Evolutionary conservation across 1,140 invertebrate species (phyloP).

Genomic region (Scaptodrosophila lebanonensis): DNA sequence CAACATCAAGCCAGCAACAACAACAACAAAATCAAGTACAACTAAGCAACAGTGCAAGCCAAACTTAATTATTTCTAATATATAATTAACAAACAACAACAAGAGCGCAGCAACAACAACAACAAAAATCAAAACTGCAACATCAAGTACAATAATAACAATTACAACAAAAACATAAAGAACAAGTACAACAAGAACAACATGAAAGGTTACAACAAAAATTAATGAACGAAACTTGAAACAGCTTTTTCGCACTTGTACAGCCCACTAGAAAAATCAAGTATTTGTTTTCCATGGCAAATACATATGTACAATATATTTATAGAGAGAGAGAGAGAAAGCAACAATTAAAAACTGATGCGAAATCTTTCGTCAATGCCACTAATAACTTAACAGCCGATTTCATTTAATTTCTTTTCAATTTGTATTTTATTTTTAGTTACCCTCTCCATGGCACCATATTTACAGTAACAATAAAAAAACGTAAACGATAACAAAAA

Average conservation of each 20-base stretch:
- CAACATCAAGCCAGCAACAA: conserved; percentile 46
- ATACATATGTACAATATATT: too few species aligned
- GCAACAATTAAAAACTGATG: too few species aligned
- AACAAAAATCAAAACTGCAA: conserved; percentile 46
- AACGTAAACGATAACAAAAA: conserved; percentile 7
- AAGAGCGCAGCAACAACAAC: conserved; percentile 36
- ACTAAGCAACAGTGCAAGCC: too few species aligned
- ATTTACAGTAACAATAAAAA: not conserved
- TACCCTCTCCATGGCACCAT: conserved; percentile 6
- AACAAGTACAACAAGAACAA: conserved; percentile 20
- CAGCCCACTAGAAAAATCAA: conserved; percentile 16
- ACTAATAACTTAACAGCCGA: too few species aligned
- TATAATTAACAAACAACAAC: too few species aligned
- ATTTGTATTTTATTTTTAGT: conserved; percentile 18
- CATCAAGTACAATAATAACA: conserved; percentile 33
- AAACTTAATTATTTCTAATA: too few species aligned
- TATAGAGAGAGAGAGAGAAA: too few species aligned
- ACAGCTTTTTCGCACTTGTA: not conserved
- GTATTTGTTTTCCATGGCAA: conserved; percentile 14
- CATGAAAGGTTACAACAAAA: conserved; percentile 8
- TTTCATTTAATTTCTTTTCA: too few species aligned
- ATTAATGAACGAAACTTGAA: conserved; percentile 7
- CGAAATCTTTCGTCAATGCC: too few species aligned
- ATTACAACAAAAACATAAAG: conserved; percentile 36
- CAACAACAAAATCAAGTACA: not conserved